Evolutionary conservation across 2,888 invertebrate species (phyloP).

Genomic region (Stenoptilia bipunctidactyla): DNA sequence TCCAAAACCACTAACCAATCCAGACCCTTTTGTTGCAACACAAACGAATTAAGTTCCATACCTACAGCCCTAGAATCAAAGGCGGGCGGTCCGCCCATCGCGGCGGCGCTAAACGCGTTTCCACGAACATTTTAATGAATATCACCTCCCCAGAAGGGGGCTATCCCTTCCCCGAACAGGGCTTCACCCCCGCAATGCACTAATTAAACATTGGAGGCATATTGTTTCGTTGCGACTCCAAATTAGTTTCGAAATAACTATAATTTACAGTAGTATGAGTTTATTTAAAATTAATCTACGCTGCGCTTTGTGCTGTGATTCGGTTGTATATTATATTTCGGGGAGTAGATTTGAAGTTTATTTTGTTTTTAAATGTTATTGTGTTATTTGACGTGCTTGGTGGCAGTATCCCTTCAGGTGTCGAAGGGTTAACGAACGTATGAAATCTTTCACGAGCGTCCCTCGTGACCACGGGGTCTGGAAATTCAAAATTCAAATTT

Average conservation of each 20-base stretch:
- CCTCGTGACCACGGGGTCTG: too few relatives aligned
- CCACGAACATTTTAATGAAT: slow-evolving; percentile 70
- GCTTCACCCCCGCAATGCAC: slow-evolving; percentile 44
- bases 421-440: too few relatives aligned
- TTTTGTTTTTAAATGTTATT: too few relatives aligned
- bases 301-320: too few relatives aligned
- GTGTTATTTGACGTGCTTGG: too few relatives aligned
- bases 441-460: too few relatives aligned
- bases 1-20: too few relatives aligned
- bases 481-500: too few relatives aligned
- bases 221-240: slow-evolving; percentile 40
- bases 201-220: slow-evolving; percentile 69
- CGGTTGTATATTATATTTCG: too few relatives aligned
- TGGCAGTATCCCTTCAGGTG: too few relatives aligned
- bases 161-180: slow-evolving; percentile 17
- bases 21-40: too few relatives aligned
- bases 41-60: not conserved
- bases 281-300: not conserved
- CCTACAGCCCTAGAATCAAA: slow-evolving; percentile 28
- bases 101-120: slow-evolving; percentile 68
- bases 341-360: too few relatives aligned
- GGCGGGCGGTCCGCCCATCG: slow-evolving; percentile 45
- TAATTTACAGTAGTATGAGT: not conserved
- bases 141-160: slow-evolving; percentile 41
- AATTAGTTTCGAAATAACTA: not conserved